phyloP scores from a whole-genome alignment of 2,113 vertebrate genomes.

The Macaca mulatta region DNA sequence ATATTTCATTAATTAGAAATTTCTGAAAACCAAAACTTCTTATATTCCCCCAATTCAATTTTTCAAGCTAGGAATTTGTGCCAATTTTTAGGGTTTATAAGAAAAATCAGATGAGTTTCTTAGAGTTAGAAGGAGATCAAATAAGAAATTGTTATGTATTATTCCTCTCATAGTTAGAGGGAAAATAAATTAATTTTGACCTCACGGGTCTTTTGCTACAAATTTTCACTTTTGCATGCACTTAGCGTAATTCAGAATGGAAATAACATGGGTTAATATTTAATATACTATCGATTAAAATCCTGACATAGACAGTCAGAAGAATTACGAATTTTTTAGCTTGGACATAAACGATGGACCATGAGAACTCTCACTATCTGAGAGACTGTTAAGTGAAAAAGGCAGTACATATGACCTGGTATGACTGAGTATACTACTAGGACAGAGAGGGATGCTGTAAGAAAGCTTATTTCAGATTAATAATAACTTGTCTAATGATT shows the following conservation, averaged over 20 bases:
- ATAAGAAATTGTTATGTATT: not conserved
- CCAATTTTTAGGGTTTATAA: not conserved
- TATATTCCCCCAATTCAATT: not conserved
- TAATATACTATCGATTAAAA: not conserved
- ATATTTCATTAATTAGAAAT: slow-evolving; percentile 13
- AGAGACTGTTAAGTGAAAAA: not conserved
- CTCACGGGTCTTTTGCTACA: not conserved
- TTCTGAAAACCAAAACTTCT: slow-evolving; percentile 18
- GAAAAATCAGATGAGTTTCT: not conserved
- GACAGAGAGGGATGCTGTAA: not conserved
- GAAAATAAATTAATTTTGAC: slow-evolving; percentile 15
- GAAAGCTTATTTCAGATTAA: not conserved
- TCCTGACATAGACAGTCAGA: not conserved
- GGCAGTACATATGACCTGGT: not conserved
- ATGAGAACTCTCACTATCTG: not conserved
- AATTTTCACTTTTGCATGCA: not conserved
- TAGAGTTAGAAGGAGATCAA: not conserved
- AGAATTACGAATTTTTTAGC: not conserved
- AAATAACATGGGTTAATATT: slow-evolving; percentile 13
- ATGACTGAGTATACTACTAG: not conserved
- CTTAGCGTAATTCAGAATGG: not conserved
- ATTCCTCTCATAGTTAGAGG: not conserved
- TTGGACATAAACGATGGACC: not conserved
- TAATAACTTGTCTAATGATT: not conserved
- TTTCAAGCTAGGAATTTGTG: not conserved